These are phyloP conservation scores for Drepanosiphum platanoidis DNA, from an alignment of 2,888 invertebrate genomes.

Conservation along the genomic window DNA sequence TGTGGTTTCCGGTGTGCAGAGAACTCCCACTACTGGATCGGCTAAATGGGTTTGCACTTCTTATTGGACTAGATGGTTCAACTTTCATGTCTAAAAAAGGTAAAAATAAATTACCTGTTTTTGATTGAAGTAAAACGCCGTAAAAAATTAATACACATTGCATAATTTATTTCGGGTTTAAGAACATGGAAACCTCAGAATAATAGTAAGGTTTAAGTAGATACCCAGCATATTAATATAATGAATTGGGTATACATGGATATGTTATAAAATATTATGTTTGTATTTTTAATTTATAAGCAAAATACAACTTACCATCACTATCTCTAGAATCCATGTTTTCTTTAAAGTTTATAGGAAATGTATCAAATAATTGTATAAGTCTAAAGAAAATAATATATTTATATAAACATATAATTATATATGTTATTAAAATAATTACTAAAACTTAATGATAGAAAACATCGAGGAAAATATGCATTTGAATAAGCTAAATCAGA, in stretches of 20 bases:
- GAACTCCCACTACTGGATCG: constrained; percentile 82
- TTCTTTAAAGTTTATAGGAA: not conserved
- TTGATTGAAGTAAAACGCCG: not conserved
- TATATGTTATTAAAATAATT: not conserved
- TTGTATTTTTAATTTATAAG: not conserved
- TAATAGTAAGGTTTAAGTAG: not conserved
- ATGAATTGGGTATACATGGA: not conserved
- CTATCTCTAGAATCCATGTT: constrained; percentile 59
- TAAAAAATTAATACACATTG: no score
- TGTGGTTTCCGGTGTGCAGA: constrained; percentile 73
- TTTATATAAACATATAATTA: no score
- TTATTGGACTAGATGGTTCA: constrained; percentile 73
- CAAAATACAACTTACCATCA: constrained; percentile 26
- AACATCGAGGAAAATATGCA: not conserved
- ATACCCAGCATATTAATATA: not conserved
- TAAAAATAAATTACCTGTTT: not conserved
- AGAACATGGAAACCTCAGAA: not conserved
- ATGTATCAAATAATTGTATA: not conserved
- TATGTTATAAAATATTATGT: no score
- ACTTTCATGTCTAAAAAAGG: constrained; percentile 68
- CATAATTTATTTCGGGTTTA: no score
- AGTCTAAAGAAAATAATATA: constrained; percentile 26
- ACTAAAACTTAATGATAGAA: not conserved
- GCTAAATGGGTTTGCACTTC: constrained; percentile 55
- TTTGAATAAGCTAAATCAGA: not conserved